These are phyloP conservation scores for Salpingus planirostris DNA, from an alignment of 2,888 invertebrate genomes.

Conservation along the genomic window DNA sequence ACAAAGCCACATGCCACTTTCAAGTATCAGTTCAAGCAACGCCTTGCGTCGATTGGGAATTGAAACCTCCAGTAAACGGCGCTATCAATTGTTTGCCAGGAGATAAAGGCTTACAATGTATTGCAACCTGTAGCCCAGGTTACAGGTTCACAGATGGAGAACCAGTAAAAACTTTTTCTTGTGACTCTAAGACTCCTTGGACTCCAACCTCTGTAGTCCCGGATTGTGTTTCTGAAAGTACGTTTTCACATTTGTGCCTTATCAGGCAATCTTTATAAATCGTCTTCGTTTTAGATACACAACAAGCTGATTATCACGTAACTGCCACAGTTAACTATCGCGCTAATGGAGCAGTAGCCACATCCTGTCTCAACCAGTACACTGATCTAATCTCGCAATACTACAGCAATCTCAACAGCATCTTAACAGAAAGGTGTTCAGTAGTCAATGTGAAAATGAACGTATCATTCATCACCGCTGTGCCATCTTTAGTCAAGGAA, in stretches of 20 bases:
- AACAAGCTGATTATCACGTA: constrained; percentile 91
- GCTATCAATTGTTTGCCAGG: constrained; percentile 78
- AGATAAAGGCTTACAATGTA: constrained; percentile 75
- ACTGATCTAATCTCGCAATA: constrained; percentile 75
- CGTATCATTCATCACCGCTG: constrained; percentile 77
- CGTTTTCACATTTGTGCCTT: constrained; percentile 10
- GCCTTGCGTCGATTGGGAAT: constrained; percentile 90
- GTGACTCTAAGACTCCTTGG: constrained; percentile 76
- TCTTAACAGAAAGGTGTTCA: constrained; percentile 86
- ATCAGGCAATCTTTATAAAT: too few relatives aligned
- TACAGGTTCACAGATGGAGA: constrained; percentile 88
- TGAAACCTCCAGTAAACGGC: constrained; percentile 82
- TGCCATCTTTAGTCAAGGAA: constrained; percentile 72
- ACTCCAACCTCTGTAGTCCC: constrained; percentile 83
- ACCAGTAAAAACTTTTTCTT: constrained; percentile 77
- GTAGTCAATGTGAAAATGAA: constrained; percentile 92
- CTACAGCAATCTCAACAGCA: constrained; percentile 66
- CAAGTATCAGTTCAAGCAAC: constrained; percentile 90
- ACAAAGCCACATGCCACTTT: constrained; percentile 85
- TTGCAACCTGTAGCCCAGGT: constrained; percentile 82
- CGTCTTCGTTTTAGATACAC: too few relatives aligned
- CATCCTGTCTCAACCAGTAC: constrained; percentile 75
- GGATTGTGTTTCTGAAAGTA: constrained; percentile 89
- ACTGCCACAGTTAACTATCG: constrained; percentile 78
- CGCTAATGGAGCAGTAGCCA: constrained; percentile 82